phyloP scores from a whole-genome alignment of 2,797 vertebrate species.

The Parauchenoglanis ngamensis region DNA sequence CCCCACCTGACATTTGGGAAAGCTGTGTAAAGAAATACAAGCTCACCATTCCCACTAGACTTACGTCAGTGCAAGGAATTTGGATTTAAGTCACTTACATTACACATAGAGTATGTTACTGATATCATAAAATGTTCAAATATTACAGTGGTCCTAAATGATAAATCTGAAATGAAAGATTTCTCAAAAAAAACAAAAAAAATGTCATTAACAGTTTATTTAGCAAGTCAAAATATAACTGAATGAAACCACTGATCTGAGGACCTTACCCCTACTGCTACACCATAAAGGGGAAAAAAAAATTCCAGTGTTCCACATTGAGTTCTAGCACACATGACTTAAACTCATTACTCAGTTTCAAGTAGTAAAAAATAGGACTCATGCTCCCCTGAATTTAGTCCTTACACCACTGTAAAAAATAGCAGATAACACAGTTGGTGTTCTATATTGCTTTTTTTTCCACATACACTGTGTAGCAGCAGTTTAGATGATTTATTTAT shows the following conservation, averaged over 20 bases:
- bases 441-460: not conserved
- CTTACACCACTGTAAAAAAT: not conserved
- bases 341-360: not conserved
- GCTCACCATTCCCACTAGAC: not conserved
- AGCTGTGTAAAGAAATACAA: not conserved
- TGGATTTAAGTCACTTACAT: too few relatives aligned
- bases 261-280: not conserved
- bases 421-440: not conserved
- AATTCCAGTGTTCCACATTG: not conserved
- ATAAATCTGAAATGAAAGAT: too few relatives aligned
- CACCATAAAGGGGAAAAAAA: not conserved
- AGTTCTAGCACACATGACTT: not conserved
- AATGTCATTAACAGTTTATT: too few relatives aligned
- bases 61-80: too few relatives aligned
- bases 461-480: not conserved
- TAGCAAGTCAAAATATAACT: too few relatives aligned
- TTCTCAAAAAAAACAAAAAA: too few relatives aligned
- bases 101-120: too few relatives aligned
- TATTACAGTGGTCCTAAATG: too few relatives aligned
- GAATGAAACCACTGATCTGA: not conserved
- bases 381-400: not conserved
- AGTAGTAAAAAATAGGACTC: not conserved
- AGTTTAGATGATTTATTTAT: not conserved
- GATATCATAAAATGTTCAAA: too few relatives aligned
- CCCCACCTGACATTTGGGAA: not conserved